Evolutionary conservation across 2,888 invertebrate species (phyloP).

Genomic region (Eupithecia insigniata): DNA sequence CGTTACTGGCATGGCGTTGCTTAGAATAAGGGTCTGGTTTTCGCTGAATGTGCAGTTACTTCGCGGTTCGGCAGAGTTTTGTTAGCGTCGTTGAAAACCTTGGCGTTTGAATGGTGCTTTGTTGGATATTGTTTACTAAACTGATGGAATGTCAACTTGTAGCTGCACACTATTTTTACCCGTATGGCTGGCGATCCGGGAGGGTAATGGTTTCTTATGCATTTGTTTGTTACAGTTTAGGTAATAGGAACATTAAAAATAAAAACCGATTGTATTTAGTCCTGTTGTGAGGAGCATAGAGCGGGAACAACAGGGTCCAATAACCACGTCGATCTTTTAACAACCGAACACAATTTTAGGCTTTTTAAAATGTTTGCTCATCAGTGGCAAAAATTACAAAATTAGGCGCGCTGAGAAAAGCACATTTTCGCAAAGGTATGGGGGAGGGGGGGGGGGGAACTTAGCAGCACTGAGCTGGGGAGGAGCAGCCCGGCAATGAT

Average conservation of each 20-base stretch:
- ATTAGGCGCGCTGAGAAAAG: no score
- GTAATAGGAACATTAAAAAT: background rate
- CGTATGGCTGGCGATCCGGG: background rate
- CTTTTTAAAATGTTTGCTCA: no score
- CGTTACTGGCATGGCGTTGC: background rate
- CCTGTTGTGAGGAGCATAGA: background rate
- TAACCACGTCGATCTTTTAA: no score
- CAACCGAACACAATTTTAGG: no score
- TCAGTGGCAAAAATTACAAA: no score
- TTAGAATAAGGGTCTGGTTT: conserved; percentile 15
- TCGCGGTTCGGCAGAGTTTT: conserved; percentile 32
- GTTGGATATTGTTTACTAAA: conserved; percentile 11
- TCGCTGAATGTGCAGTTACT: conserved; percentile 31
- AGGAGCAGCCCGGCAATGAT: no score
- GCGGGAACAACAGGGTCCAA: no score
- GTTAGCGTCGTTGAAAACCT: conserved; percentile 20
- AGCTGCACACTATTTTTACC: background rate
- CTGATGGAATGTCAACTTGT: conserved; percentile 7
- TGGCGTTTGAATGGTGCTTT: conserved; percentile 2
- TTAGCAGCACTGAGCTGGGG: no score
- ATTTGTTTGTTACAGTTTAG: background rate
- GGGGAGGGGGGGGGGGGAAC: no score
- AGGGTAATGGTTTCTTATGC: background rate
- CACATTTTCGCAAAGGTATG: no score
- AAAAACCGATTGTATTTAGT: background rate